Conservation (phyloP, 2,888 invertebrate genomes). For the Ypsolopha sequella region DNA sequence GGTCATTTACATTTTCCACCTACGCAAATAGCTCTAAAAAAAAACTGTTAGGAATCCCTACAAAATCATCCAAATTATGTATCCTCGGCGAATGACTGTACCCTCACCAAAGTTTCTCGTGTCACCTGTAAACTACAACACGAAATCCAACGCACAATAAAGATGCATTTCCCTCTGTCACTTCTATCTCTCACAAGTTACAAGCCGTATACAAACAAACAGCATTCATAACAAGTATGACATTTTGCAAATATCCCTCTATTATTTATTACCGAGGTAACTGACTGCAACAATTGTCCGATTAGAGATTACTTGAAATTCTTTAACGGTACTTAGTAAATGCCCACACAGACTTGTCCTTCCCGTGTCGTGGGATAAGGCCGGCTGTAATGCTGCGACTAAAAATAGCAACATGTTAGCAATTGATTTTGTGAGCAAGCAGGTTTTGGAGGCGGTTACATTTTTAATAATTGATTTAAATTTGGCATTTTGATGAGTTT, state of each 20-base stretch:
- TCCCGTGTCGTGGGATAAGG: neutral
- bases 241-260: slow-evolving; percentile 39
- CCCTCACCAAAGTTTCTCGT: too few relatives aligned
- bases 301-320: slow-evolving; percentile 54
- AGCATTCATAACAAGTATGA: slow-evolving; percentile 39
- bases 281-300: slow-evolving; percentile 15
- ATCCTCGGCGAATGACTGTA: too few relatives aligned
- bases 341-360: slow-evolving; percentile 34
- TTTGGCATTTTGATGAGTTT: neutral
- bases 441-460: neutral
- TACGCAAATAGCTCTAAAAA: too few relatives aligned
- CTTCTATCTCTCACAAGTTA: too few relatives aligned
- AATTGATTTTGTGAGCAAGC: too few relatives aligned
- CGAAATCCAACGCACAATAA: too few relatives aligned
- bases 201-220: slow-evolving; percentile 8
- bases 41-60: too few relatives aligned
- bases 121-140: too few relatives aligned
- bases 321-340: slow-evolving; percentile 46
- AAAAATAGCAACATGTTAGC: too few relatives aligned
- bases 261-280: slow-evolving; percentile 3
- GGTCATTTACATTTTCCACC: too few relatives aligned
- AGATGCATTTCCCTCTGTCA: too few relatives aligned
- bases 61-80: too few relatives aligned
- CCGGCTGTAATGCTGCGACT: neutral
- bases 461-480: neutral